Evolutionary conservation across 2,113 vertebrate species (phyloP), one percentile per base, ranked within the genome.

Genomic region (Otolemur garnettii): DNA sequence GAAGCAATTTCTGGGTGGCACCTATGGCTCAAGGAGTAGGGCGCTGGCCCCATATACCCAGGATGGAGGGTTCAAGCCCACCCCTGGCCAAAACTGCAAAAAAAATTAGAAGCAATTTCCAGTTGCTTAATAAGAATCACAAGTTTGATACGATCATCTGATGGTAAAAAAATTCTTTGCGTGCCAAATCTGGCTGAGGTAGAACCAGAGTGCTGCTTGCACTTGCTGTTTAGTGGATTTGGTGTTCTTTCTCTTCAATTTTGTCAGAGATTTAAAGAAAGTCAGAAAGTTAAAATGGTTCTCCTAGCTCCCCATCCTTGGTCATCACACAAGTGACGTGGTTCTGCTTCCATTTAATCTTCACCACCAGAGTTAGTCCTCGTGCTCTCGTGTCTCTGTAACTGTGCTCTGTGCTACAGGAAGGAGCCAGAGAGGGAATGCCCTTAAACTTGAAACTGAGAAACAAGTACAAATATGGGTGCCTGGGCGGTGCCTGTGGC

Each of bases 41-140:
- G 8, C 8, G 45, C 45, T 7, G 10, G 45, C 45, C 45, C 45
- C 7, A 8, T 50, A 2, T 50, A 50, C 45, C 45, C 8, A 10
- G 45, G 45, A 7, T 50, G 45, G 45, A 8, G 10, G 45, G 45
- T 50, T 50, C 45, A 50, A 50, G 8, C 45, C 45, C 45, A 50
- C 8, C 45, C 45, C 45, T 10, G 10, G 45, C 7, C 45, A 50
- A 8, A 50, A 50, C 45, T 50, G 7, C 8, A 50, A 50, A 50
- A 50, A 83, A 74, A 86, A 83, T 87, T 62, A 88, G 88, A 91
- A 96, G 86, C 74, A 83, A 62, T 92, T 83, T 75, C 93, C 21
- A 85, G 5, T 59, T 83, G 14, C 91, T 95, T 83, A 93, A 1
- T 85, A 2, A 68, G 69, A 83, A 38, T 80, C 93, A 60, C 13